Percentiles rank a stretch among this genome's conserved stretches.
Evolutionary conservation across 1,140 invertebrate species (phyloP).

Genomic region (Andricus grossulariae): DNA sequence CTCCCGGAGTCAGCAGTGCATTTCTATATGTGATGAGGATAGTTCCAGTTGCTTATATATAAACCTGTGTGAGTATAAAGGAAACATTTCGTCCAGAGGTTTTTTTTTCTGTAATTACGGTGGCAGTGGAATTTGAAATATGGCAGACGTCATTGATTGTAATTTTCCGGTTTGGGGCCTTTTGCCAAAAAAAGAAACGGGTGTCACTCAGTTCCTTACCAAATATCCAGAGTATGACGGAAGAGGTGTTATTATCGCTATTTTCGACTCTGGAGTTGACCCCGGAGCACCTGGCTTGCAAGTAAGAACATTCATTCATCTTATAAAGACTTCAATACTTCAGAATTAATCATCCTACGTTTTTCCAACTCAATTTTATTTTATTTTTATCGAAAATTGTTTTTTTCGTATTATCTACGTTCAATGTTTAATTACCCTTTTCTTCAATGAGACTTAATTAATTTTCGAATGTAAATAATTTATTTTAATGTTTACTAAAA

Average conservation of each 20-base stretch:
- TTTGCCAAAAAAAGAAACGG: conserved; percentile 97
- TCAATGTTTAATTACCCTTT: background rate
- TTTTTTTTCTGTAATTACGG: conserved; percentile 63
- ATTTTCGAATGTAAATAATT: background rate
- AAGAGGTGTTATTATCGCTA: conserved; percentile 92
- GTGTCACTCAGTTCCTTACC: conserved; percentile 89
- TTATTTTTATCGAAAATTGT: no score
- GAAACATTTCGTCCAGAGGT: conserved; percentile 63
- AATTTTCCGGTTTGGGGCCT: conserved; percentile 89
- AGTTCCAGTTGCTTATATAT: conserved; percentile 61
- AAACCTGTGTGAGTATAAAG: conserved; percentile 67
- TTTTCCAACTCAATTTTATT: no score
- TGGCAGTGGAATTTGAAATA: conserved; percentile 65
- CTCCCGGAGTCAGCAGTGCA: no score
- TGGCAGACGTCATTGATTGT: conserved; percentile 82
- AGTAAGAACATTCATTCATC: conserved; percentile 77
- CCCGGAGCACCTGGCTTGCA: conserved; percentile 94
- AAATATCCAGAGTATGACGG: conserved; percentile 97
- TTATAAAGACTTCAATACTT: conserved; percentile 20
- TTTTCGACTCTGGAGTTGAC: conserved; percentile 98
- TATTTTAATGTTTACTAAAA: background rate
- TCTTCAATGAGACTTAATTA: background rate
- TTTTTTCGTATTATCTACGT: background rate
- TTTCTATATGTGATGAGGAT: no score
- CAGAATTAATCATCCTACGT: conserved; percentile 2